Evolutionary conservation across 2,888 invertebrate species (phyloP).

Genomic region (Callyntrura guangdongensis): DNA sequence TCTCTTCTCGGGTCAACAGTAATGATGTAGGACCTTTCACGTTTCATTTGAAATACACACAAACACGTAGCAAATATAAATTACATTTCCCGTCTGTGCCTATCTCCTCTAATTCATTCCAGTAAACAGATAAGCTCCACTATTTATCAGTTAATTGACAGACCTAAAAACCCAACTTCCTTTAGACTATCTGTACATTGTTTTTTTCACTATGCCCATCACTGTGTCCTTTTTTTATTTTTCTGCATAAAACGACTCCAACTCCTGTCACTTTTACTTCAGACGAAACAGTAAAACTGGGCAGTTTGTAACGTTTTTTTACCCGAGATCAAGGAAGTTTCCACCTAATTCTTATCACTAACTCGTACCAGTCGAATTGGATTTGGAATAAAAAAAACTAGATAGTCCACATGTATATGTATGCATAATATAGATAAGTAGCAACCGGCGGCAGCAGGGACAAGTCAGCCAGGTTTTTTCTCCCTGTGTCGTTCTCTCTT

Average conservation of each 20-base stretch:
- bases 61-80: constrained; percentile 8
- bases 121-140: constrained; percentile 34
- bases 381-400: constrained; percentile 54
- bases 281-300: constrained; percentile 2
- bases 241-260: background rate
- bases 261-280: constrained; percentile 52
- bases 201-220: constrained; percentile 71
- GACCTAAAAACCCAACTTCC: constrained; percentile 45
- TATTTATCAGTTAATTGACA: constrained; percentile 77
- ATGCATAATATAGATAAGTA: constrained; percentile 76
- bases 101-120: constrained; percentile 57
- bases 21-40: constrained; percentile 65
- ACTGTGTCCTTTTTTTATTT: constrained; percentile 12
- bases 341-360: constrained; percentile 60
- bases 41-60: background rate
- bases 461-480: constrained; percentile 68
- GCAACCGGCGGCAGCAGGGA: constrained; percentile 76
- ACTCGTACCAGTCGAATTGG: constrained; percentile 31
- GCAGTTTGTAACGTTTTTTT: background rate
- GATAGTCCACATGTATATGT: constrained; percentile 64
- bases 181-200: constrained; percentile 18
- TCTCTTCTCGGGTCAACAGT: constrained; percentile 72
- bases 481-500: constrained; percentile 19
- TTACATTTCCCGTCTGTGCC: background rate
- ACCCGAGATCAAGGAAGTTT: constrained; percentile 29